Evolutionary conservation across 2,797 vertebrate species (phyloP).

Genomic region (Gephyroberyx darwinii): DNA sequence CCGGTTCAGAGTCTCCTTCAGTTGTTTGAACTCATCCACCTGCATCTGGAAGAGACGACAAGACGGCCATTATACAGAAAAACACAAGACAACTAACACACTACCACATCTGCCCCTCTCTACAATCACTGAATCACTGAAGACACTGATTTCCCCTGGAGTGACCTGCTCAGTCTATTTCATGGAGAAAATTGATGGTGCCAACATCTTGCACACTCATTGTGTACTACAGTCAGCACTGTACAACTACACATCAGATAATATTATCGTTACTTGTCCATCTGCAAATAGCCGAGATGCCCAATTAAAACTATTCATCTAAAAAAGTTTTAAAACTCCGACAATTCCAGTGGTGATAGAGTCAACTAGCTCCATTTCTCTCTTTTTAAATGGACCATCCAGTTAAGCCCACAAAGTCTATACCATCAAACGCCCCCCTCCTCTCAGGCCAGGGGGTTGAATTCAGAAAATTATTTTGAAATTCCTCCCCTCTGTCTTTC

Average conservation of each 20-base stretch:
- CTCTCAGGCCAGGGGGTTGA: constrained; percentile 8
- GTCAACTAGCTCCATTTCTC: neutral
- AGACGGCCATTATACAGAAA: neutral
- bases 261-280: too few species aligned
- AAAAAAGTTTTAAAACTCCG: neutral
- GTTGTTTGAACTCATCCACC: constrained; percentile 91
- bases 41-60: constrained; percentile 82
- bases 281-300: neutral
- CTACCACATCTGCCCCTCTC: too few species aligned
- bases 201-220: too few species aligned
- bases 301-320: neutral
- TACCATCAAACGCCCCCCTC: neutral
- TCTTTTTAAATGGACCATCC: neutral
- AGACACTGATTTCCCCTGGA: neutral
- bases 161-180: neutral
- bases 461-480: constrained; percentile 39
- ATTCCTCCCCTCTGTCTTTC: constrained; percentile 21
- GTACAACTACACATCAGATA: too few species aligned
- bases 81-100: too few species aligned
- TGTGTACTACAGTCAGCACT: too few species aligned
- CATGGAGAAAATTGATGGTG: too few species aligned
- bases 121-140: too few species aligned
- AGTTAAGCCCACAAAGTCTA: neutral
- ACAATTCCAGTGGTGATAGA: too few species aligned
- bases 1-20: constrained; percentile 88